Base-by-base conservation (phyloP, 1,140 invertebrate species). In the Triops longicaudatus region DNA sequence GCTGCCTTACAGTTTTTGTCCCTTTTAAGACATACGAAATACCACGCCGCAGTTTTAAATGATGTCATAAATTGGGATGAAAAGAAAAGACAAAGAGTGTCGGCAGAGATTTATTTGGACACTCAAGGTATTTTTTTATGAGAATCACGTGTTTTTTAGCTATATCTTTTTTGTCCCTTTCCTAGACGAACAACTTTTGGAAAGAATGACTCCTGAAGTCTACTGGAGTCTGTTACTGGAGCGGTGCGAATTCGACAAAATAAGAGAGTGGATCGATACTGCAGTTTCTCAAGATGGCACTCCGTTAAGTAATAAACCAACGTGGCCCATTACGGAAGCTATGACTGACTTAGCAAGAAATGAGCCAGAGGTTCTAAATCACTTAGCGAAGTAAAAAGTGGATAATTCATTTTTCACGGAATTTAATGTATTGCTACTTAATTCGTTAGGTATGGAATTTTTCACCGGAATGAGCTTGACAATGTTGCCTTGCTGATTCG, bases 1-100 rank as follows among this genome's bases (percentile, higher is more conserved):
- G 50, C 10, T n/a, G 50, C 50, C 22, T 63, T 63, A 22, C 17
- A 63, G 17, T 63, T 63, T 63, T 63, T 63, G n/a, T n/a, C 50
- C 7, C 14, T 63, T 63, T 63, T 63, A 63, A 63, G 50, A 63
- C 50, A 63, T 63, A 63, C 50, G 50, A 63, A 63, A 63, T 63
- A 63, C 22, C 50, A 63, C 17, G 50, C 50, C 17, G 17, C 50
- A 22, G 50, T 63, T 63, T 63, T 63, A 22, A 63, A 63, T 63
- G 50, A 63, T 22, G 50, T 63, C 7, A 14, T 63, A 63, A 63
- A 63, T 22, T 63, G 50, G 50, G 50, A 63, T 17, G 50, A 63
- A 14, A 63, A 63, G 50, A 63, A 63, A 22, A 63, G 50, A 63
- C 9, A 63, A 63, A 63, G 50, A 17, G 50, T 63, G 22, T 17